Evolutionary conservation across 2,797 vertebrate genomes (phyloP).

Genomic region (Apogon talboti): DNA sequence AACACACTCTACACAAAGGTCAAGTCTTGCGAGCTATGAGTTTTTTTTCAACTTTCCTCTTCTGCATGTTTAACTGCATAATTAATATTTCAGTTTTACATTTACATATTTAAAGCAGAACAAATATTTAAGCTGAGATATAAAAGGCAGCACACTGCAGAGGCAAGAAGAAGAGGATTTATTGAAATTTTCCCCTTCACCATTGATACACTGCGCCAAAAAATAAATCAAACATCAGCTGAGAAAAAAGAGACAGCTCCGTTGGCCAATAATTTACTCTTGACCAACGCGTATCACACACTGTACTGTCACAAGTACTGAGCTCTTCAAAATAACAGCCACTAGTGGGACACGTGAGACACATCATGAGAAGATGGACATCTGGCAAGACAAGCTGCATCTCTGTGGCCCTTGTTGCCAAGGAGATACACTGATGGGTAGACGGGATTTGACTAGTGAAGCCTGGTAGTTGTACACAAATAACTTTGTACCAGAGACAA

Average conservation of each 20-base stretch:
- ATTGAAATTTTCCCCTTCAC: constrained; percentile 14
- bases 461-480: constrained; percentile 21
- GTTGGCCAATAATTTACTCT: constrained; percentile 55
- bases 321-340: constrained; percentile 46
- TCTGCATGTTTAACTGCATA: neutral
- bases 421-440: constrained; percentile 49
- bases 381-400: constrained; percentile 52
- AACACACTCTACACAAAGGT: neutral
- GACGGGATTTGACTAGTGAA: constrained; percentile 21
- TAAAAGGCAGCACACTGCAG: constrained; percentile 27
- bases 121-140: constrained; percentile 20
- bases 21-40: neutral
- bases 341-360: constrained; percentile 39
- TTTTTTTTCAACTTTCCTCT: neutral
- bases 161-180: constrained; percentile 23
- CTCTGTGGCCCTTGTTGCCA: constrained; percentile 59
- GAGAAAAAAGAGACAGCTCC: constrained; percentile 5
- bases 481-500: constrained; percentile 35
- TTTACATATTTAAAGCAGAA: constrained; percentile 24
- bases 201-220: constrained; percentile 12
- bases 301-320: constrained; percentile 19
- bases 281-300: constrained; percentile 35
- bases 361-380: constrained; percentile 54
- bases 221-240: constrained; percentile 49
- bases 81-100: too few species aligned